Evolutionary conservation across 2,797 vertebrate species (phyloP), one percentile per base, ranked within the genome.

Genomic region (Acestrorhynchus altus): DNA sequence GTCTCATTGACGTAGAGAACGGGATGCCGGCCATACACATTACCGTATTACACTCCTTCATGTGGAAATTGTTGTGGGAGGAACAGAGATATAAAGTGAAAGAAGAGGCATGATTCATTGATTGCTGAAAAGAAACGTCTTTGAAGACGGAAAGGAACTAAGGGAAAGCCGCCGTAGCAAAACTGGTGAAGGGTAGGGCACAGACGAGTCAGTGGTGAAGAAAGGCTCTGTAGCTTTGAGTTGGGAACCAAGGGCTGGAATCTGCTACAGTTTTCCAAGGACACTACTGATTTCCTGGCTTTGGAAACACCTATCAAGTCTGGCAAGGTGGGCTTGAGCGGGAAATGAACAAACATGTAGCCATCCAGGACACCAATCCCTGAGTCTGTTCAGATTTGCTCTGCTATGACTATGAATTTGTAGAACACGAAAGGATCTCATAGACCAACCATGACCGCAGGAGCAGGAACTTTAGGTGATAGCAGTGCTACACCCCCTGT

Each of bases 181-280:
- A 61, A 8, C 54, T 56, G 61, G 56, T 13, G 15, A 71, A 72
- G 51, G 57, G 59, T 16, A 60, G 18, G 52, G 13, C 46, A 8
- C 15, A 15, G 47, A 72, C 52, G 57, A 80, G 63, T 63, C 69
- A 82, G 67, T 72, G 69, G 46, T 72, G 68, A 76, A 71, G 79
- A 66, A 35, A 22, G 57, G 67, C 71, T 57, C 40, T 42, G 56
- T 4, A 28, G 47, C 1, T 54, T 24, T 1, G 26, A 28, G 22
- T 18, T 13, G 47, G 15, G 28, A 56, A 54, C 31, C 6, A 6
- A 2, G 8, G 35, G 15, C 7, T 16, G 16, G 6, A 28, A 8
- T 44, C 24, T 13, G 13, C 9, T 35, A 42, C 16, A 35, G 6
- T 35, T 35, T 6, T n/a, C n/a, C n/a, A n/a, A n/a, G n/a, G n/a